Percentiles rank a stretch among this genome's conserved stretches.
Evolutionary conservation across 2,888 invertebrate species (phyloP).

Genomic region (Nysson spinosus): DNA sequence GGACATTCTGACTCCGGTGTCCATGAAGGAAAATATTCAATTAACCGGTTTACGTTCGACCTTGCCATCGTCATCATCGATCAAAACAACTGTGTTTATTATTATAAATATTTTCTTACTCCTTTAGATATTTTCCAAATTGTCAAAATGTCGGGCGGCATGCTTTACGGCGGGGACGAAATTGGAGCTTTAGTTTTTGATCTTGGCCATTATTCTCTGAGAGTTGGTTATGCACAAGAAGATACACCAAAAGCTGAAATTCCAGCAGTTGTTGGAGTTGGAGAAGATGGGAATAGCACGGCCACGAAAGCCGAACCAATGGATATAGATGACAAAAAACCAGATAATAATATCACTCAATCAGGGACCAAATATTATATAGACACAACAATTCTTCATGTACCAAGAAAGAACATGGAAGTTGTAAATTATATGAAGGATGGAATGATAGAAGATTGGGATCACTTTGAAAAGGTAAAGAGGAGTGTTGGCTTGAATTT

Average conservation of each 20-base stretch:
- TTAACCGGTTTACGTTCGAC: too few relatives aligned
- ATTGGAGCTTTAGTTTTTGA: conserved; percentile 99
- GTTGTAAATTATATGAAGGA: conserved; percentile 96
- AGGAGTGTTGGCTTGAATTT: too few relatives aligned
- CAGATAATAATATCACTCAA: conserved; percentile 85
- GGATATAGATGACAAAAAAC: conserved; percentile 84
- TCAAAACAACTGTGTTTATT: too few relatives aligned
- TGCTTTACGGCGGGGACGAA: conserved; percentile 97
- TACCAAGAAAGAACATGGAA: conserved; percentile 93
- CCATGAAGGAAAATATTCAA: too few relatives aligned
- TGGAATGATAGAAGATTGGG: conserved; percentile 99
- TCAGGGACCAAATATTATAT: conserved; percentile 88
- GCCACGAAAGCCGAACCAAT: conserved; percentile 84
- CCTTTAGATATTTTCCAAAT: conserved; percentile 29
- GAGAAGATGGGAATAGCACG: conserved; percentile 81
- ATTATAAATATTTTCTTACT: conserved; percentile 15
- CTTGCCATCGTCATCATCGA: too few relatives aligned
- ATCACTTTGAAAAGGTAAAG: conserved; percentile 94
- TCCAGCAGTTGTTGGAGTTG: conserved; percentile 93
- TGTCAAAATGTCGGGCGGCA: conserved; percentile 72
- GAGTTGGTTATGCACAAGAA: conserved; percentile 97
- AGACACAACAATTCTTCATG: conserved; percentile 95
- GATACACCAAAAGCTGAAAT: conserved; percentile 99
- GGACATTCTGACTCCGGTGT: too few relatives aligned
- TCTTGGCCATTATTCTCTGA: conserved; percentile 92